Conservation (phyloP, 92 coral and sea anemone genomes). For the Epizoanthus illoricatus region DNA sequence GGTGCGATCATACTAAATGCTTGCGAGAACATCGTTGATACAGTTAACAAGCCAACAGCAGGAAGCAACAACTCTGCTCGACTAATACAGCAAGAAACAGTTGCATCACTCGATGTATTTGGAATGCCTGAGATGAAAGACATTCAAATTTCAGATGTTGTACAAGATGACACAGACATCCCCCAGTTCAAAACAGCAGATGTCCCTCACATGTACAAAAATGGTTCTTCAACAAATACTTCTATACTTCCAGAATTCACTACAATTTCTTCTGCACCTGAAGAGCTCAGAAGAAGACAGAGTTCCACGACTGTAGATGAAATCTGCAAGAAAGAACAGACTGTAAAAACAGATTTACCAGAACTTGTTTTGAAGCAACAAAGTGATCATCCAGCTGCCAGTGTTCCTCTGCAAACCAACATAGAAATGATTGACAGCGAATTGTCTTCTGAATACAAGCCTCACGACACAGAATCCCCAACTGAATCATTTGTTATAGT, state of each 20-base stretch:
- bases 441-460: neutral
- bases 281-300: neutral
- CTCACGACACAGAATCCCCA: neutral
- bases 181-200: neutral
- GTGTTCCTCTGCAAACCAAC: neutral
- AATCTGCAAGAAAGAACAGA: neutral
- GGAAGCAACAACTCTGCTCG: neutral
- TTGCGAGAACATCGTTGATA: neutral
- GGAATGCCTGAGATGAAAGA: neutral
- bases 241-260: neutral
- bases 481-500: constrained; percentile 12
- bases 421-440: neutral
- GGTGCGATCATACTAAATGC: neutral
- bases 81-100: neutral
- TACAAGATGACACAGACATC: neutral
- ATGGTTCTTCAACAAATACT: neutral
- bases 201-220: neutral
- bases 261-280: neutral
- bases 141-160: neutral
- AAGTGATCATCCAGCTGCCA: neutral
- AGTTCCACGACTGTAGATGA: neutral
- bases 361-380: neutral
- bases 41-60: neutral
- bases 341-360: neutral
- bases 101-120: constrained; percentile 9